These are phyloP conservation scores for Mus minutoides DNA, from an alignment of 2,797 vertebrate species.

Conservation along the genomic window DNA sequence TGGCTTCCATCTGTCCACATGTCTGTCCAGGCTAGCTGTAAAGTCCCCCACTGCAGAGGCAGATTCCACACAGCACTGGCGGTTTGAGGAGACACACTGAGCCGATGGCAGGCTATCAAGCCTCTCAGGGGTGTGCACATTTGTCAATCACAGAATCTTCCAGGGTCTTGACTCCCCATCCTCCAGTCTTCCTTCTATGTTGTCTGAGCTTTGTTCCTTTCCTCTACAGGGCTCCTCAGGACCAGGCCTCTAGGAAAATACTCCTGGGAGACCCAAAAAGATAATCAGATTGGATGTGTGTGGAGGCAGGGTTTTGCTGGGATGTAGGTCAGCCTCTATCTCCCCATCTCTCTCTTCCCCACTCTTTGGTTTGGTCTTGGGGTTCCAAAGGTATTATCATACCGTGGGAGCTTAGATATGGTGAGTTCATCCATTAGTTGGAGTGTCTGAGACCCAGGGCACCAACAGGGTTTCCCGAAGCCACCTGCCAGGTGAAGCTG, in stretches of 20 bases:
- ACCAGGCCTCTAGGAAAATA: neutral
- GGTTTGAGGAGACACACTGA: neutral
- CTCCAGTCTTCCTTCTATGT: neutral
- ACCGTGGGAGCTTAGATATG: neutral
- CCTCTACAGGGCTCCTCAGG: neutral
- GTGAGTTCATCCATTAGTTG: rapidly evolving
- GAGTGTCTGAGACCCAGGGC: conserved; percentile 16
- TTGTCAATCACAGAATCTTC: neutral
- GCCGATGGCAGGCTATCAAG: neutral
- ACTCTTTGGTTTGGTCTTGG: neutral
- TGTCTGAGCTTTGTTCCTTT: too few species aligned
- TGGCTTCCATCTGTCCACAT: neutral
- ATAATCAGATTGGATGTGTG: neutral
- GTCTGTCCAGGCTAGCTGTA: neutral
- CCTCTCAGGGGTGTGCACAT: neutral
- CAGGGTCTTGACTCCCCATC: neutral
- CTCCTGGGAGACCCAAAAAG: neutral
- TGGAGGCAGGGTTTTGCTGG: neutral
- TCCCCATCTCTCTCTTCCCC: rapidly evolving
- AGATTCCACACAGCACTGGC: neutral
- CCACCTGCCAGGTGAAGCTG: neutral
- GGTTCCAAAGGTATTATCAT: neutral
- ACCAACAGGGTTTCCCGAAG: neutral
- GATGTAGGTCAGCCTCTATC: rapidly evolving
- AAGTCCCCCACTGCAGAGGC: neutral